Evolutionary conservation across 2,797 vertebrate species (phyloP), one percentile per base, ranked within the genome.

Genomic region (Myripristis murdjan): DNA sequence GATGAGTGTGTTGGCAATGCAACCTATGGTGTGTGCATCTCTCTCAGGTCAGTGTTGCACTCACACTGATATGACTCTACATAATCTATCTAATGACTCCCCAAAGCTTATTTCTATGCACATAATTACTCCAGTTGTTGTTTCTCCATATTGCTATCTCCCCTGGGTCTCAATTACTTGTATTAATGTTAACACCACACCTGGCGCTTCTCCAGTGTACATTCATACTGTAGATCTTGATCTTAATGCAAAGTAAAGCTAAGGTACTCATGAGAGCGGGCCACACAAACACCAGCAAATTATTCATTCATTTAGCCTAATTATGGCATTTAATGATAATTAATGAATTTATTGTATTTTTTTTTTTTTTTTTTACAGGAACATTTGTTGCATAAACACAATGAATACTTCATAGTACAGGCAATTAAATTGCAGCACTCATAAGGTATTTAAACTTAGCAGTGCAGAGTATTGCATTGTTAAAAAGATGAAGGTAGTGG

Each of bases 51-150:
- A 31, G 23, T 64, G 41, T 55, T 22, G 31, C 28, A 49, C 54
- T 49, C 12, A 53, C 41, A 3, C 49, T 64, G 31, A 69, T 67
- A 39, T 33, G 5, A 56, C 14, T 51, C 14, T 39, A 12, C 44
- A 39, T 67, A 84, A 82, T 58, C 39, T 74, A 41, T 52, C 46
- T 73, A 75, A 73, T 74, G 56, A 64, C 24, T 48, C 46, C 18
- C 26, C 16, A 35, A 48, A 3, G 7, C 16, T 9, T 6, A 14
- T 15, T 63, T 46, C 47, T 0, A 16, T 37, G 64, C 9, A 48
- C 23, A n/a, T 68, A 48, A 71, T 48, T 70, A 70, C 35, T 31
- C 48, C 16, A 73, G 20, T 66, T n/a, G 61, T 71, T 1, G 2
- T 44, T 56, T 73, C 23, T 28, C 22, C 46, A 48, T 56, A 48